A percentile compares a stretch with the other conserved stretches of the same genome.
Conservation (phyloP, 2,113 vertebrate genomes). For the Sphyrna mokarran region DNA sequence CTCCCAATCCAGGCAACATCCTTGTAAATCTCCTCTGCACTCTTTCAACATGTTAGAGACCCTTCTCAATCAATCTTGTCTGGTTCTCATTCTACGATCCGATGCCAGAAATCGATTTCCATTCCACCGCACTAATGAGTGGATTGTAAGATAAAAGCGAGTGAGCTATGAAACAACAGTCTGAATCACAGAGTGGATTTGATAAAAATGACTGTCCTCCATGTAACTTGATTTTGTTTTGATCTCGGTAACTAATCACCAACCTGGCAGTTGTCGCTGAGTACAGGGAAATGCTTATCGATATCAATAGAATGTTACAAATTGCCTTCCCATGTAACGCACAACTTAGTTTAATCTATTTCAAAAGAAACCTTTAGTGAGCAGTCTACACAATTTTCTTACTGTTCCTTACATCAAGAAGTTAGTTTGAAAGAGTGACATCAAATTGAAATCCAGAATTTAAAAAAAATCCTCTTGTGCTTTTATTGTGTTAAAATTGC, state of each 20-base stretch:
- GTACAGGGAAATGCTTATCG: neutral
- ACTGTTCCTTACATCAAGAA: neutral
- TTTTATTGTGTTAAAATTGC: neutral
- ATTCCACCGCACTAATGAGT: neutral
- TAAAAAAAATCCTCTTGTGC: neutral
- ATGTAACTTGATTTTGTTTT: neutral
- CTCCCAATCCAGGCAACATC: too few relatives aligned
- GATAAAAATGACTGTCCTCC: neutral
- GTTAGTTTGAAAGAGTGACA: neutral
- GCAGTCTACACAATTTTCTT: neutral
- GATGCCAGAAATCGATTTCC: neutral
- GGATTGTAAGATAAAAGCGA: neutral
- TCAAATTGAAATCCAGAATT: neutral
- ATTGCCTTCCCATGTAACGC: neutral
- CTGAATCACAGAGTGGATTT: neutral
- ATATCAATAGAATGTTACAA: neutral
- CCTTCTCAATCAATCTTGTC: neutral
- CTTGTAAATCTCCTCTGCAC: too few relatives aligned
- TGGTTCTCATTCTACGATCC: neutral
- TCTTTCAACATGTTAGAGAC: neutral
- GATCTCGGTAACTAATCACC: neutral
- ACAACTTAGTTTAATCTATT: neutral
- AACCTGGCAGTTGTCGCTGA: neutral
- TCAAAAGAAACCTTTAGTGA: neutral
- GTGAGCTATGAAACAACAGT: neutral